Conservation (phyloP, 2,797 vertebrate genomes). For the Lepus oiostolus region DNA sequence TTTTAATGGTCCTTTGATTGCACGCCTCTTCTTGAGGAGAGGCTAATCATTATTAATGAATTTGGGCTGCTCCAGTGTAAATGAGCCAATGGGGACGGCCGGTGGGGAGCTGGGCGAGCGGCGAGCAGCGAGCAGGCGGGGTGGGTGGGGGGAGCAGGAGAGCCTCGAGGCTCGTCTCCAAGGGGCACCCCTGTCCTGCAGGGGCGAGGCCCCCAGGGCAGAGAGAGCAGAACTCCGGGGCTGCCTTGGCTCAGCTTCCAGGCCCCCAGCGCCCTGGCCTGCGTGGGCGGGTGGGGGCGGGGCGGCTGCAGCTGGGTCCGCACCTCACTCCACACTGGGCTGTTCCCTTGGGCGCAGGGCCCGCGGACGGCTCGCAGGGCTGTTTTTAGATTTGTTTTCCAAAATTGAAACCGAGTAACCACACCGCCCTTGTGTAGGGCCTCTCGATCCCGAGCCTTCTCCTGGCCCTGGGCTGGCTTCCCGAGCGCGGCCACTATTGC, state of each 20-base stretch:
- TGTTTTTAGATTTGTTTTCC: slow-evolving; percentile 24
- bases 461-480: fast-evolving
- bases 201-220: too few relatives aligned
- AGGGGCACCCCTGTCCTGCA: not conserved
- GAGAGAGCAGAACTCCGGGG: not conserved
- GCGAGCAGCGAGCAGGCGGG: not conserved
- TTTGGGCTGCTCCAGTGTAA: slow-evolving; percentile 54
- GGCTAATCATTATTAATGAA: slow-evolving; percentile 67
- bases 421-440: too few relatives aligned
- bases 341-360: not conserved
- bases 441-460: not conserved
- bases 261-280: not conserved
- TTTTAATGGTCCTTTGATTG: slow-evolving; percentile 76
- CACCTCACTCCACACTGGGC: not conserved
- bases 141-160: not conserved
- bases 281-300: not conserved
- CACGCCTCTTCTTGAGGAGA: slow-evolving; percentile 35
- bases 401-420: not conserved
- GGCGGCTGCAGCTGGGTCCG: too few relatives aligned
- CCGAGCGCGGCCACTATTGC: not conserved
- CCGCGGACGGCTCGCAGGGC: not conserved
- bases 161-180: too few relatives aligned
- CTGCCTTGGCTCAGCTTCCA: not conserved
- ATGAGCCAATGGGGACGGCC: not conserved
- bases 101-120: not conserved